Conservation (phyloP, 2,113 vertebrate genomes). For the Hemichromis elongatus region DNA sequence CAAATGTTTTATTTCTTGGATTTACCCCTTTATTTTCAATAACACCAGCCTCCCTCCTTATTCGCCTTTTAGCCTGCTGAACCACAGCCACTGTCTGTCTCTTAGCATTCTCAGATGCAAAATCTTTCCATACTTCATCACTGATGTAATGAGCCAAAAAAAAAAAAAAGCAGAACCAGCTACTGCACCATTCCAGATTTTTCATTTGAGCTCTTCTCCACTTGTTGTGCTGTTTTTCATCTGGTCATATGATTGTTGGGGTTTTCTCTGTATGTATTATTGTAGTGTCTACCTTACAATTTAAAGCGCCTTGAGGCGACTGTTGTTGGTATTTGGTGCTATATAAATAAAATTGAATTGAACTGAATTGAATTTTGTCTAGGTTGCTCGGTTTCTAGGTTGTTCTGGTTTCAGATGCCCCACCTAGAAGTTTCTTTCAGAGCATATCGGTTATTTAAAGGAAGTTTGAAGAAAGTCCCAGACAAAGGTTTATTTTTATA, state of each 20-base stretch:
- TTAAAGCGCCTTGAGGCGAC: too few relatives aligned
- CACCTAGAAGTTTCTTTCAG: rapidly evolving
- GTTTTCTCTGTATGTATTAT: too few relatives aligned
- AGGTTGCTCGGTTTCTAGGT: not conserved
- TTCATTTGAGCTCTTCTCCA: not conserved
- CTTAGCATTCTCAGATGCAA: not conserved
- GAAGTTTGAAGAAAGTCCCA: not conserved
- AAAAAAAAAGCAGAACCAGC: too few relatives aligned
- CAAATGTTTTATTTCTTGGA: not conserved
- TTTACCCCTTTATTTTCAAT: not conserved
- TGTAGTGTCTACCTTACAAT: too few relatives aligned
- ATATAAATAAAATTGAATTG: too few relatives aligned
- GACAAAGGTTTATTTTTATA: not conserved
- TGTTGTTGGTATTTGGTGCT: too few relatives aligned
- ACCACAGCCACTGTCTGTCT: not conserved
- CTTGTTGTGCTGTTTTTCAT: not conserved
- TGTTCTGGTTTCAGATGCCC: not conserved
- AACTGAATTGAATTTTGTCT: too few relatives aligned
- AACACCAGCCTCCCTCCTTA: not conserved
- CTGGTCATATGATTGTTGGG: too few relatives aligned
- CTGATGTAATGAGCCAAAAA: too few relatives aligned
- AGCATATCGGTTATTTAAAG: not conserved
- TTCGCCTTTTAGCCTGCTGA: not conserved
- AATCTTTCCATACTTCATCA: not conserved
- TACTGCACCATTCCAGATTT: not conserved